phyloP scores from a whole-genome alignment of 2,113 vertebrate genomes.

The Leptocoma aspasia region DNA sequence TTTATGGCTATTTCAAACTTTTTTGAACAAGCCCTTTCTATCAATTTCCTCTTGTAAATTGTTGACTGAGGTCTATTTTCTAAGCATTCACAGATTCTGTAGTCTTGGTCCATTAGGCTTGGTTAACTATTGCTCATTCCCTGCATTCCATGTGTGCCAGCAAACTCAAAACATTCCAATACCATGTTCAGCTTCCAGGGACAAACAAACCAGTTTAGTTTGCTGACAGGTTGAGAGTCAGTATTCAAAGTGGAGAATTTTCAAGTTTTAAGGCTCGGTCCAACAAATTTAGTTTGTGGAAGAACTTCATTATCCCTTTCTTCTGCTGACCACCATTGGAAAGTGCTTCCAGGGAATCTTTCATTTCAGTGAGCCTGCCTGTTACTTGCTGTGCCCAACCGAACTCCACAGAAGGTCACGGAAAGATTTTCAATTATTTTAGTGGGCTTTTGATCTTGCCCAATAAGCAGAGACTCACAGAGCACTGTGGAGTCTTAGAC shows the following conservation, averaged over 20 bases:
- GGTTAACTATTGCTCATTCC: background rate
- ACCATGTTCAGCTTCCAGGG: background rate
- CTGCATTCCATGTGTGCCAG: rapidly evolving
- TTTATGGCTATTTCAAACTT: background rate
- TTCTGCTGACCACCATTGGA: background rate
- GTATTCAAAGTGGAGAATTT: background rate
- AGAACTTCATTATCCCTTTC: background rate
- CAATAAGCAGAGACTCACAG: background rate
- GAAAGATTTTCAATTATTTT: background rate
- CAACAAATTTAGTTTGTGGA: background rate
- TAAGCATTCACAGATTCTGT: background rate
- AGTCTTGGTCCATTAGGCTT: background rate
- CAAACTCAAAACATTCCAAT: background rate
- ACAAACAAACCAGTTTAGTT: background rate
- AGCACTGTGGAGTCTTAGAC: background rate
- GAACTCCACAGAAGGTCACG: background rate
- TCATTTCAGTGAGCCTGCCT: background rate
- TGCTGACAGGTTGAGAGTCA: background rate
- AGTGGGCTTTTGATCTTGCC: background rate
- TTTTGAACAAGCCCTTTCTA: background rate
- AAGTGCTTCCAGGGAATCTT: background rate
- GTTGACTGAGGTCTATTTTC: background rate
- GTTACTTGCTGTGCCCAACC: background rate
- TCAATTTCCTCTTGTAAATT: background rate
- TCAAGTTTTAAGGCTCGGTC: background rate